Percentiles rank a stretch among this genome's conserved stretches.
These are phyloP conservation scores for Catonia carolina DNA, from an alignment of 2,888 invertebrate genomes.

Conservation along the genomic window DNA sequence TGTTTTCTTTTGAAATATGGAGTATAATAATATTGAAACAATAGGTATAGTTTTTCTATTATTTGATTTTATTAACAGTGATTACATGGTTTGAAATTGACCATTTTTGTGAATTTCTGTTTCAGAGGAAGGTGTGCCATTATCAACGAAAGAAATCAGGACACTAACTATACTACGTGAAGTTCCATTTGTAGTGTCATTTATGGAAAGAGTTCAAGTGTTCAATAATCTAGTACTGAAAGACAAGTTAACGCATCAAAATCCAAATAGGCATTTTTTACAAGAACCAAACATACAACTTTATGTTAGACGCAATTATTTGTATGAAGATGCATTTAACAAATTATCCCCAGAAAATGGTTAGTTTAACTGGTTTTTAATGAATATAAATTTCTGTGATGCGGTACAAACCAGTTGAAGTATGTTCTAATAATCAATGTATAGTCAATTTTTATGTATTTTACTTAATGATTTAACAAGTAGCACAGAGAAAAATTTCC, in stretches of 20 bases:
- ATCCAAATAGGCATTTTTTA: slow-evolving; percentile 65
- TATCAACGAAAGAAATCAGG: slow-evolving; percentile 81
- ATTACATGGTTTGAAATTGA: too few species aligned
- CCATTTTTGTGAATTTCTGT: too few species aligned
- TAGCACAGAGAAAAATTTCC: too few species aligned
- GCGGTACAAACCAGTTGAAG: too few species aligned
- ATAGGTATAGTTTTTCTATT: too few species aligned
- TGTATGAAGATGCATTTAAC: slow-evolving; percentile 98
- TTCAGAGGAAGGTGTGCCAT: slow-evolving; percentile 71
- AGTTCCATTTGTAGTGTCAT: slow-evolving; percentile 91
- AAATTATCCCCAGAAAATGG: slow-evolving; percentile 86
- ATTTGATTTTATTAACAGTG: too few species aligned
- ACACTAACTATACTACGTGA: slow-evolving; percentile 83
- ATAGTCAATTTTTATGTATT: too few species aligned
- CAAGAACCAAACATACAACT: slow-evolving; percentile 69
- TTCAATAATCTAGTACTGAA: slow-evolving; percentile 63
- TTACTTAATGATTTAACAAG: too few species aligned
- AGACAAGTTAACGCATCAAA: slow-evolving; percentile 65
- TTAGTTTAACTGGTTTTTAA: slow-evolving; percentile 42
- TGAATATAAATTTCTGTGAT: too few species aligned
- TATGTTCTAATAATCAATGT: too few species aligned
- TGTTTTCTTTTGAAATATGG: too few species aligned
- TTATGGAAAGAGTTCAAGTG: slow-evolving; percentile 80
- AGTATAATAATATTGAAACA: too few species aligned
- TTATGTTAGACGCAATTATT: slow-evolving; percentile 75